These are phyloP conservation scores for Scyliorhinus canicula DNA, from an alignment of 2,797 vertebrate species.

Conservation along the genomic window DNA sequence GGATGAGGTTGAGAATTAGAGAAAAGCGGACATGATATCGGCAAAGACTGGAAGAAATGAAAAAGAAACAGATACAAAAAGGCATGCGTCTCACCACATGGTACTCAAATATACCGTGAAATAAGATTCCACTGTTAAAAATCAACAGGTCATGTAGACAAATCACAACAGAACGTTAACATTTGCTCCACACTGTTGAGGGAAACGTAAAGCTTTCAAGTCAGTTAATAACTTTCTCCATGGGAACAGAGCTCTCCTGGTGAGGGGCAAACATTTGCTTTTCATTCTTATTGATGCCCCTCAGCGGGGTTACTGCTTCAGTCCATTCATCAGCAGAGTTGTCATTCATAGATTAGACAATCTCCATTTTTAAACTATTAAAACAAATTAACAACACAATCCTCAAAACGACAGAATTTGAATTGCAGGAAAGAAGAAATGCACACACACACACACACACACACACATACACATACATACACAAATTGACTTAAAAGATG, in stretches of 20 bases:
- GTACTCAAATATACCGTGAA: not conserved
- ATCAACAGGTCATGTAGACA: not conserved
- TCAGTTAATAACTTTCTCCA: conserved; percentile 29
- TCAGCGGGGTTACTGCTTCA: not conserved
- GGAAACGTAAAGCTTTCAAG: conserved; percentile 14
- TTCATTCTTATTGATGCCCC: conserved; percentile 13
- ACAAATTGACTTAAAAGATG: not conserved
- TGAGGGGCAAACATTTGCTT: conserved; percentile 27
- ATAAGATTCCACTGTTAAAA: conserved; percentile 11
- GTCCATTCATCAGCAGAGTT: not conserved
- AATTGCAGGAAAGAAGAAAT: not conserved
- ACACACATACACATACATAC: not conserved
- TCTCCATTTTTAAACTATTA: not conserved
- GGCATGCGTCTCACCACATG: not conserved
- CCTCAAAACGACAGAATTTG: not conserved
- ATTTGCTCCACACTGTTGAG: not conserved
- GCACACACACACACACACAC: not conserved
- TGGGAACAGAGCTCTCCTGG: not conserved
- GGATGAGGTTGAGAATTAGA: not conserved
- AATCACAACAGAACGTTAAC: conserved; percentile 12
- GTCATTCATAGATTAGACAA: not conserved
- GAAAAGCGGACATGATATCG: not conserved
- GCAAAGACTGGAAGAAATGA: not conserved
- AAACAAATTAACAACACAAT: not conserved
- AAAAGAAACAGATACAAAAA: not conserved